Evolutionary conservation across 2,113 vertebrate species (phyloP).

Genomic region (Daubentonia madagascariensis): DNA sequence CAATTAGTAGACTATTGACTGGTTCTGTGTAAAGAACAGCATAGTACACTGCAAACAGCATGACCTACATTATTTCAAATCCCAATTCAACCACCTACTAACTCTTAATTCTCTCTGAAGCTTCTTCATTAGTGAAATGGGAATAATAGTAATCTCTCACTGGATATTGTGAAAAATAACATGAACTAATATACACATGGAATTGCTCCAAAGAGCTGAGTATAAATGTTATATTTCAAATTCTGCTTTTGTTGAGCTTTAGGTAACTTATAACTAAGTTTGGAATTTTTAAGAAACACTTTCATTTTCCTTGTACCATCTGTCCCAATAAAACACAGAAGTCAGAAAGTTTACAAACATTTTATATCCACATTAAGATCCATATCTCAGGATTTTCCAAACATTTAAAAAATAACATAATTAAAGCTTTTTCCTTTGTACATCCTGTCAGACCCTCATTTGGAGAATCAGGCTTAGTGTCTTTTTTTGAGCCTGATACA

Average conservation of each 20-base stretch:
- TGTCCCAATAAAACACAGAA: constrained; percentile 15
- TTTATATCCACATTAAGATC: constrained; percentile 23
- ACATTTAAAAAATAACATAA: not conserved
- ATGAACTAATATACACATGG: not conserved
- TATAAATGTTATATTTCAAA: constrained; percentile 6
- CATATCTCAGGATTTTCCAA: constrained; percentile 4
- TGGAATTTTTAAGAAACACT: not conserved
- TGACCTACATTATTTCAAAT: constrained; percentile 5
- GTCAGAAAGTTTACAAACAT: not conserved
- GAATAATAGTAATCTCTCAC: not conserved
- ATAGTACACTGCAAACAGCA: not conserved
- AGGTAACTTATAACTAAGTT: not conserved
- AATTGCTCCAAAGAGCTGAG: not conserved
- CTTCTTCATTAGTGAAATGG: constrained; percentile 2
- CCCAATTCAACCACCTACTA: not conserved
- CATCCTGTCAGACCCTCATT: not conserved
- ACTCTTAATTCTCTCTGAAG: not conserved
- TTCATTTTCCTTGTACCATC: not conserved
- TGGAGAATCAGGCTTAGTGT: not conserved
- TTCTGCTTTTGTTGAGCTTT: constrained; percentile 28
- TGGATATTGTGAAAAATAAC: not conserved
- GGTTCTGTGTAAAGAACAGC: not conserved
- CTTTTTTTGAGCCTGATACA: not conserved
- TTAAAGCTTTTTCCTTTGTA: not conserved
- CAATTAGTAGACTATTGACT: not conserved